Conservation (phyloP, 1,140 invertebrate genomes). For the Drosophila saltans region DNA sequence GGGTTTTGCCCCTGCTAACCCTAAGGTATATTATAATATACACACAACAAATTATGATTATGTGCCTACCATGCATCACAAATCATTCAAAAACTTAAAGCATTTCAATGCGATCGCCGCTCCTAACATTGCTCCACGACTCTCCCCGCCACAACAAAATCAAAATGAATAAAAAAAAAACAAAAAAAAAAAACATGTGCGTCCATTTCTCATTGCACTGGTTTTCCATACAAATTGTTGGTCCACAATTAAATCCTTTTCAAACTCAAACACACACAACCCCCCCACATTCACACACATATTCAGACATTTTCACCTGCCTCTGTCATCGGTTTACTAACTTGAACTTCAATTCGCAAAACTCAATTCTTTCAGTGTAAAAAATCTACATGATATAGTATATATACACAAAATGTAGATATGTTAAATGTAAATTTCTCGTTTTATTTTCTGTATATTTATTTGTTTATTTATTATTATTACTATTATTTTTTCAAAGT, state of each 20-base stretch:
- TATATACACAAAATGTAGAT: background rate
- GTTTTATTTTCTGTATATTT: slow-evolving; percentile 22
- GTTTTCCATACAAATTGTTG: background rate
- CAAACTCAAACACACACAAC: no score
- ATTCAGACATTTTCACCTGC: slow-evolving; percentile 11
- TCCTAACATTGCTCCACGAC: slow-evolving; percentile 15
- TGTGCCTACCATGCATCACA: slow-evolving; percentile 27
- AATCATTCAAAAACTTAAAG: slow-evolving; percentile 25
- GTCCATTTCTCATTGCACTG: slow-evolving; percentile 17
- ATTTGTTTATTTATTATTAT: slow-evolving; percentile 8
- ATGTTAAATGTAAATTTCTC: background rate
- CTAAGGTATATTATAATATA: slow-evolving; percentile 51
- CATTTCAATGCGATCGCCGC: slow-evolving; percentile 23
- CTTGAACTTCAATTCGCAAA: background rate
- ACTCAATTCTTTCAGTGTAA: background rate
- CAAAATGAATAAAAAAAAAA: background rate
- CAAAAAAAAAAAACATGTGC: background rate
- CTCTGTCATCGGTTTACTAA: slow-evolving; percentile 28
- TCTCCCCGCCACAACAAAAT: background rate
- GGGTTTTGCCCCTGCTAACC: slow-evolving; percentile 45
- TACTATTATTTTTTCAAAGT: slow-evolving; percentile 60
- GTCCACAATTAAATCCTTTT: background rate
- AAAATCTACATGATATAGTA: background rate
- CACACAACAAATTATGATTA: slow-evolving; percentile 24
- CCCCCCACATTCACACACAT: background rate